Percentiles rank a stretch among this genome's conserved stretches.
Evolutionary conservation across 2,113 vertebrate genomes (phyloP).

Genomic region (Burhinus oedicnemus): DNA sequence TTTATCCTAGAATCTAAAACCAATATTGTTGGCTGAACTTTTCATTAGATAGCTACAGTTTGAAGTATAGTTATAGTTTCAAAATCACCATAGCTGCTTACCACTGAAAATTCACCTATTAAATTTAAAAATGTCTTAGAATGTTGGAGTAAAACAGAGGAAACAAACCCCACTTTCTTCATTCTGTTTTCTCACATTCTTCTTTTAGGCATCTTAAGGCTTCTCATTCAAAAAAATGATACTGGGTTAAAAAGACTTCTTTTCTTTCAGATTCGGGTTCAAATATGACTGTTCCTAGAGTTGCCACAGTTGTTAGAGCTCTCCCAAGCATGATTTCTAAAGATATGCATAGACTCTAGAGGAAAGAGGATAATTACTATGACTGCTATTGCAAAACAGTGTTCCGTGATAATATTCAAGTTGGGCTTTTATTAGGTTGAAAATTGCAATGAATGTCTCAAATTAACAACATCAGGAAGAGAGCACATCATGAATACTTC

Average conservation of each 20-base stretch:
- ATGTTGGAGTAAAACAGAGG: background rate
- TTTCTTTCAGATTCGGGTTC: background rate
- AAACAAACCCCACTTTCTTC: background rate
- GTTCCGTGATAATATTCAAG: background rate
- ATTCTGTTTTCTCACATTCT: background rate
- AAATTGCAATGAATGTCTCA: background rate
- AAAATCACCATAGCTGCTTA: background rate
- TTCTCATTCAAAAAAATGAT: background rate
- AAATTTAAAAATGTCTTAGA: background rate
- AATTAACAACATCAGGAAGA: background rate
- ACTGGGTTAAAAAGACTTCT: background rate
- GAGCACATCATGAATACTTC: background rate
- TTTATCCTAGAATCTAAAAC: background rate
- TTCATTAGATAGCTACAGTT: background rate
- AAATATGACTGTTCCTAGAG: background rate
- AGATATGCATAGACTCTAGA: background rate
- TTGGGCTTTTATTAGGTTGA: background rate
- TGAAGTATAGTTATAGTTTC: background rate
- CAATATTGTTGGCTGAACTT: background rate
- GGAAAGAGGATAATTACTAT: background rate
- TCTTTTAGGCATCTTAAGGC: background rate
- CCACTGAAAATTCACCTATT: background rate
- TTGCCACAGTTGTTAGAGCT: background rate
- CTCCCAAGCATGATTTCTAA: background rate
- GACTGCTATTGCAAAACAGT: background rate